Conservation (phyloP, 2,888 invertebrate genomes). For the Theodoxus fluviatilis region DNA sequence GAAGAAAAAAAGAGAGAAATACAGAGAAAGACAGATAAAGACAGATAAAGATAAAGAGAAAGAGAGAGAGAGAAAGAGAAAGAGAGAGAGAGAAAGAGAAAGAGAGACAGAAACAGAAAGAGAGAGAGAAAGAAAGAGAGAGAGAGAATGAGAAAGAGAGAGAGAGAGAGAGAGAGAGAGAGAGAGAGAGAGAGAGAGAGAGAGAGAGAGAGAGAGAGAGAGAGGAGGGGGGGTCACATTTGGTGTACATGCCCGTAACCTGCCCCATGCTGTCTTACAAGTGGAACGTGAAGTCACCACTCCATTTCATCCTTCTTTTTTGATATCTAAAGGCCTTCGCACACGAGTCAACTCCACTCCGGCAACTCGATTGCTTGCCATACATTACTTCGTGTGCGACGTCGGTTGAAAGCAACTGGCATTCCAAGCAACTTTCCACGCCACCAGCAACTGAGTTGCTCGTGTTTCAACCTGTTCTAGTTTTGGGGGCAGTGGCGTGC, state of each 20-base stretch:
- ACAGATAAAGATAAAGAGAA: not conserved
- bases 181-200: constrained; percentile 15
- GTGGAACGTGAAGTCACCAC: too few species aligned
- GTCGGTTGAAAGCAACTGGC: too few species aligned
- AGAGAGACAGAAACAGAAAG: constrained; percentile 31
- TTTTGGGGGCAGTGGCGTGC: too few species aligned
- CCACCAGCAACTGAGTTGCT: too few species aligned
- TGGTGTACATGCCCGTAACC: not conserved
- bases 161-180: constrained; percentile 21
- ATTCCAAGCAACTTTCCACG: too few species aligned
- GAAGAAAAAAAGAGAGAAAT: not conserved
- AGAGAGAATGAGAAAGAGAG: not conserved
- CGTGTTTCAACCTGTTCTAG: too few species aligned
- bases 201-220: not conserved
- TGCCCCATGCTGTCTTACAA: too few species aligned
- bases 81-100: constrained; percentile 22
- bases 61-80: constrained; percentile 2
- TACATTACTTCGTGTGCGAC: too few species aligned
- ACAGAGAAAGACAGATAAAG: not conserved
- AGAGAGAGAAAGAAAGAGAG: constrained; percentile 25
- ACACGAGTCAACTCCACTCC: too few species aligned
- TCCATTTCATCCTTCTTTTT: too few species aligned
- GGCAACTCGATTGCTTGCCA: too few species aligned
- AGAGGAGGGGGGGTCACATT: not conserved
- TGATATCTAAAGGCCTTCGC: too few species aligned